These are phyloP conservation scores for Octopus bimaculoides DNA, from an alignment of 1,140 invertebrate genomes.

Conservation along the genomic window DNA sequence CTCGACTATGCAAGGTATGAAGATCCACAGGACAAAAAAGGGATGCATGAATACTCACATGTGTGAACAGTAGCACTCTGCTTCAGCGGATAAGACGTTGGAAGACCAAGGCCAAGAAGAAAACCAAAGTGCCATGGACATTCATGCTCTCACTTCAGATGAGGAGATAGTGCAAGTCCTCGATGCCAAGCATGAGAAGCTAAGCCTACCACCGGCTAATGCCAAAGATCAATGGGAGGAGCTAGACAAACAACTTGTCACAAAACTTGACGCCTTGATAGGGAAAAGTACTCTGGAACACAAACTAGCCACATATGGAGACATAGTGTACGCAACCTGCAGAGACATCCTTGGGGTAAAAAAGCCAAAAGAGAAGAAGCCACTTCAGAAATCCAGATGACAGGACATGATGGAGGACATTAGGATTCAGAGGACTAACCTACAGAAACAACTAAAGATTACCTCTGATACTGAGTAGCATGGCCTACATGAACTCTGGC, in stretches of 20 bases:
- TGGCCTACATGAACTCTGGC: not conserved
- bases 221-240: not conserved
- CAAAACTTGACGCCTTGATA: not conserved
- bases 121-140: not conserved
- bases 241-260: not conserved
- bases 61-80: not conserved
- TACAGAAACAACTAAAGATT: not conserved
- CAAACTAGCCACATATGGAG: not conserved
- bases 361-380: not conserved
- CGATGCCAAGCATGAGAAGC: not conserved
- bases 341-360: not conserved
- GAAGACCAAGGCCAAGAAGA: not conserved
- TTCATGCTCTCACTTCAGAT: not conserved
- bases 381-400: not conserved
- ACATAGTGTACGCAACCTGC: not conserved
- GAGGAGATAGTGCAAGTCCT: not conserved
- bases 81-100: not conserved
- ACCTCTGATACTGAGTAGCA: not conserved
- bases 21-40: not conserved
- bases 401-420: not conserved
- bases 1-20: not conserved
- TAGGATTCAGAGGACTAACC: not conserved
- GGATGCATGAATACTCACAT: not conserved
- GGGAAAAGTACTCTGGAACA: not conserved
- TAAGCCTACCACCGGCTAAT: not conserved